Percentiles rank a stretch among this genome's conserved stretches.
phyloP scores from a whole-genome alignment of 92 coral and sea anemone genomes.

The Desmophyllum pertusum region DNA sequence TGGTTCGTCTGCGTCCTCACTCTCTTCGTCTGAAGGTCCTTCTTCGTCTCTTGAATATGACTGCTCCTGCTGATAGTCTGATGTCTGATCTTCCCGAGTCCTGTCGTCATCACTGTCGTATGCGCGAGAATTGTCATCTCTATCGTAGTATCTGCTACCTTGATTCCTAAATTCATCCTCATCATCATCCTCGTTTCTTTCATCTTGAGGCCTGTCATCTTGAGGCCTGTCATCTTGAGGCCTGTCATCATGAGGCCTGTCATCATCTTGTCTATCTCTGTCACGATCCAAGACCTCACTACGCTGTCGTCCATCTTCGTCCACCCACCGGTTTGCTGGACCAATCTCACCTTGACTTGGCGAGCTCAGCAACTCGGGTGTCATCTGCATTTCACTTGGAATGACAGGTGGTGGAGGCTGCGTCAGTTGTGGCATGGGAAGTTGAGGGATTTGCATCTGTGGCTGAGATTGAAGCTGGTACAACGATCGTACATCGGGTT shows the following conservation, averaged over 20 bases:
- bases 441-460: constrained; percentile 45
- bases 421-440: constrained; percentile 17
- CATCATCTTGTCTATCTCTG: constrained; percentile 38
- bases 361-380: constrained; percentile 16
- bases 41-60: constrained; percentile 54
- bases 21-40: constrained; percentile 27
- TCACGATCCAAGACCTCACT: constrained; percentile 69
- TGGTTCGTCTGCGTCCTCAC: constrained; percentile 41
- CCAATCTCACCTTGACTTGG: not conserved
- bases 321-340: constrained; percentile 59
- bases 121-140: constrained; percentile 33
- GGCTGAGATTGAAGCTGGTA: constrained; percentile 54
- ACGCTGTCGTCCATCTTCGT: constrained; percentile 71
- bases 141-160: constrained; percentile 46
- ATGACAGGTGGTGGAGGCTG: constrained; percentile 34
- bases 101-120: constrained; percentile 62
- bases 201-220: constrained; percentile 41
- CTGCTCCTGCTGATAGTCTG: constrained; percentile 37
- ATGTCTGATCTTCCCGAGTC: constrained; percentile 51
- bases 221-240: too few species aligned
- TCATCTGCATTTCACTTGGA: constrained; percentile 24
- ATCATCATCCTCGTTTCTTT: constrained; percentile 41
- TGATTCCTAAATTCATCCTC: constrained; percentile 24
- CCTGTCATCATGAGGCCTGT: constrained; percentile 48
- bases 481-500: constrained; percentile 55